Evolutionary conservation across 2,888 invertebrate genomes (phyloP).

Genomic region (Serripes groenlandicus): DNA sequence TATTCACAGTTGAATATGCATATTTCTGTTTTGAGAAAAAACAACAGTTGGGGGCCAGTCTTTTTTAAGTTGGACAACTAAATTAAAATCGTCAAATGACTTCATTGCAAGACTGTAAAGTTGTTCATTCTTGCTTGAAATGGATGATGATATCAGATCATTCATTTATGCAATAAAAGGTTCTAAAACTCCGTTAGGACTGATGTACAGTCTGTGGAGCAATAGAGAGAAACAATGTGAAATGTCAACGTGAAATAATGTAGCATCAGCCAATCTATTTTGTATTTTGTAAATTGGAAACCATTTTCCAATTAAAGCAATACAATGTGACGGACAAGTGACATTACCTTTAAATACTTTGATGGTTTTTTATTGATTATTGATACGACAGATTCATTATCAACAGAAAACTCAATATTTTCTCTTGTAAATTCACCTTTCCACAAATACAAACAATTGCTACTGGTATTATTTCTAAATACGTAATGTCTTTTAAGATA

Average conservation of each 20-base stretch:
- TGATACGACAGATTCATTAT: constrained; percentile 34
- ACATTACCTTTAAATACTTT: constrained; percentile 32
- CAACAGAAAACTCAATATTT: constrained; percentile 34
- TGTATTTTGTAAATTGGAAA: constrained; percentile 21
- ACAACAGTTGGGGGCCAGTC: constrained; percentile 30
- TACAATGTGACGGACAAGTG: constrained; percentile 27
- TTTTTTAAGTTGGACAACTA: neutral
- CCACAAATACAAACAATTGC: constrained; percentile 22
- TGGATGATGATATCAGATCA: constrained; percentile 12
- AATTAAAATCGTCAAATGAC: neutral
- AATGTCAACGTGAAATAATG: constrained; percentile 35
- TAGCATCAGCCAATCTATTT: constrained; percentile 10
- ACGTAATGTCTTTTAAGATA: constrained; percentile 42
- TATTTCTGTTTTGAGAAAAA: constrained; percentile 37
- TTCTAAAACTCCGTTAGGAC: constrained; percentile 13
- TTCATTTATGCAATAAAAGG: constrained; percentile 16
- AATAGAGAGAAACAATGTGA: constrained; percentile 4
- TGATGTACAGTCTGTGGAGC: constrained; percentile 16
- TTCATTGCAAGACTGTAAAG: constrained; percentile 18
- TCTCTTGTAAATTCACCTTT: constrained; percentile 25
- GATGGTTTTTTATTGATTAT: constrained; percentile 48
- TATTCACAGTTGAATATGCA: constrained; percentile 31
- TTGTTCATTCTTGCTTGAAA: constrained; percentile 16
- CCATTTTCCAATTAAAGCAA: constrained; percentile 23
- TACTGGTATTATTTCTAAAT: constrained; percentile 37